phyloP scores from a whole-genome alignment of 2,797 vertebrate genomes.

The Cryptoprocta ferox region DNA sequence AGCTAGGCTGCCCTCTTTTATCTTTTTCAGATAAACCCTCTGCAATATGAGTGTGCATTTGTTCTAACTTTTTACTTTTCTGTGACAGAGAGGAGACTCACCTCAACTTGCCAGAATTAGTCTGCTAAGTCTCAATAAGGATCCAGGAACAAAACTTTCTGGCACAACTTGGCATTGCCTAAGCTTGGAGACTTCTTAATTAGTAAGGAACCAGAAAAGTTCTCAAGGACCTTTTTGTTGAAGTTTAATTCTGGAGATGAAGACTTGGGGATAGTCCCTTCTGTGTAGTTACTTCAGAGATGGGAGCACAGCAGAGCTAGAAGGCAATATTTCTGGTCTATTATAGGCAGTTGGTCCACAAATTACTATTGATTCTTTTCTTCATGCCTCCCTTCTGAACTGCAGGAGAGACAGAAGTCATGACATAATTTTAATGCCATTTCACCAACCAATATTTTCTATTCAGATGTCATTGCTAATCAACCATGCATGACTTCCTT shows the following conservation, averaged over 20 bases:
- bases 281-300: background rate
- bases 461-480: background rate
- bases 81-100: background rate
- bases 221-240: background rate
- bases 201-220: background rate
- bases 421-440: slow-evolving; percentile 26
- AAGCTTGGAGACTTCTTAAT: slow-evolving; percentile 19
- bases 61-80: background rate
- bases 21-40: background rate
- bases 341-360: background rate
- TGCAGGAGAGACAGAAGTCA: slow-evolving; percentile 4
- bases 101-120: slow-evolving; percentile 20
- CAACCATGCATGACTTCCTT: background rate
- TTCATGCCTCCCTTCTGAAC: background rate
- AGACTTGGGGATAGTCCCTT: background rate
- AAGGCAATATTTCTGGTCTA: background rate
- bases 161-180: background rate
- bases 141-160: background rate
- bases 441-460: slow-evolving; percentile 50
- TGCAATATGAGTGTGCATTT: background rate
- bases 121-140: background rate
- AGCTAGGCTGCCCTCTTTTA: background rate
- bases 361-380: background rate
- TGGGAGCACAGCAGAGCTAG: background rate
- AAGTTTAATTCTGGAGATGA: slow-evolving; percentile 43